Evolutionary conservation across 2,797 vertebrate species (phyloP).

Genomic region (Gadopsis marmoratus): DNA sequence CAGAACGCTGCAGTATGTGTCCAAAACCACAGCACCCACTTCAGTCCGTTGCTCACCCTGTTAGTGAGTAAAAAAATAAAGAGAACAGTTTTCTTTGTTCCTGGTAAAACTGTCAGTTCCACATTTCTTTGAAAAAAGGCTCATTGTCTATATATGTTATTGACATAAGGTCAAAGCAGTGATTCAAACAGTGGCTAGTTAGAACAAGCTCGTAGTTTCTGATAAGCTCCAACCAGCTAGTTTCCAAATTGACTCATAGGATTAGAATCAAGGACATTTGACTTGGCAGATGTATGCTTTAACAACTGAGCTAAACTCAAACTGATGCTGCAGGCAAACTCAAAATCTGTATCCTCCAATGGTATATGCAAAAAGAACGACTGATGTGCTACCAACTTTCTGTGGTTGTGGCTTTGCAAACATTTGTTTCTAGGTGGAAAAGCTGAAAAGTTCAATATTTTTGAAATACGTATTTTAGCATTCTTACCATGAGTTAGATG

Average conservation of each 20-base stretch:
- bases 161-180: conserved; percentile 9
- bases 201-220: conserved; percentile 41
- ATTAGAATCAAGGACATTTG: conserved; percentile 28
- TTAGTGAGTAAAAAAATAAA: not conserved
- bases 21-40: conserved; percentile 38
- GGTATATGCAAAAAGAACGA: not conserved
- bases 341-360: not conserved
- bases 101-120: conserved; percentile 36
- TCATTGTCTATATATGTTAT: not conserved
- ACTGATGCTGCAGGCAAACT: not conserved
- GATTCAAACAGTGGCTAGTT: conserved; percentile 41
- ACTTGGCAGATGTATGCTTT: conserved; percentile 15
- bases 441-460: not conserved
- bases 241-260: conserved; percentile 44
- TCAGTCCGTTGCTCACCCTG: conserved; percentile 13
- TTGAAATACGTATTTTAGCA: not conserved
- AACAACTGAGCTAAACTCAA: conserved; percentile 1
- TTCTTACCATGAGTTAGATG: not conserved
- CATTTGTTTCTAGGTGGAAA: not conserved
- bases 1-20: conserved; percentile 28
- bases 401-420: not conserved
- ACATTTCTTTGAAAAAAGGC: conserved; percentile 21
- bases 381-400: not conserved
- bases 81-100: conserved; percentile 28
- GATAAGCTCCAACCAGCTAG: conserved; percentile 27